Percentiles rank a stretch among this genome's conserved stretches.
These are phyloP conservation scores for Rana temporaria DNA, from an alignment of 2,113 vertebrate genomes.

Conservation along the genomic window DNA sequence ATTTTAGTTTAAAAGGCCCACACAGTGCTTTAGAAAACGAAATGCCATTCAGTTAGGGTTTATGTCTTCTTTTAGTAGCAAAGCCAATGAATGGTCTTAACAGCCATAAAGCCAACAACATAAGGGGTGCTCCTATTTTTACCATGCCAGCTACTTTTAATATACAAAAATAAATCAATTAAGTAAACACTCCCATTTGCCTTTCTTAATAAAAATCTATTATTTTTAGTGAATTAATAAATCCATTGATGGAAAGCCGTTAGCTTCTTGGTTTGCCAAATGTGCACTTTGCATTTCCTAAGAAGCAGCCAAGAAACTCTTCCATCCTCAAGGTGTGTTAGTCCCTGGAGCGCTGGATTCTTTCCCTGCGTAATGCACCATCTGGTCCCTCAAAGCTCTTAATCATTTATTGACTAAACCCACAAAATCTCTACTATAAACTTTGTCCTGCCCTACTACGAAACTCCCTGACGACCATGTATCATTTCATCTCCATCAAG, in stretches of 20 bases:
- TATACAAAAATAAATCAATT: not conserved
- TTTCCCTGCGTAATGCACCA: constrained; percentile 54
- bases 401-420: constrained; percentile 60
- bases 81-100: no score
- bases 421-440: constrained; percentile 58
- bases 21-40: no score
- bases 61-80: no score
- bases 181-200: not conserved
- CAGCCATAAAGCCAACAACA: no score
- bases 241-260: not conserved
- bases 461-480: constrained; percentile 55
- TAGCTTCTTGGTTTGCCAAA: not conserved
- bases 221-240: not conserved
- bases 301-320: constrained; percentile 24
- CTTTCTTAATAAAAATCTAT: not conserved
- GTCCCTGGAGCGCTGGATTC: constrained; percentile 42
- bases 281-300: constrained; percentile 53
- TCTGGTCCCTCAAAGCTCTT: constrained; percentile 60
- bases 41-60: no score
- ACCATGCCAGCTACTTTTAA: no score
- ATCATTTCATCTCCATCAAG: constrained; percentile 61
- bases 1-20: no score
- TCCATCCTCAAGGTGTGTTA: constrained; percentile 49
- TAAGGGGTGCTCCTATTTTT: no score
- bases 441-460: constrained; percentile 58